Evolutionary conservation across 2,797 vertebrate genomes (phyloP).

Genomic region (Ceryle rudis): DNA sequence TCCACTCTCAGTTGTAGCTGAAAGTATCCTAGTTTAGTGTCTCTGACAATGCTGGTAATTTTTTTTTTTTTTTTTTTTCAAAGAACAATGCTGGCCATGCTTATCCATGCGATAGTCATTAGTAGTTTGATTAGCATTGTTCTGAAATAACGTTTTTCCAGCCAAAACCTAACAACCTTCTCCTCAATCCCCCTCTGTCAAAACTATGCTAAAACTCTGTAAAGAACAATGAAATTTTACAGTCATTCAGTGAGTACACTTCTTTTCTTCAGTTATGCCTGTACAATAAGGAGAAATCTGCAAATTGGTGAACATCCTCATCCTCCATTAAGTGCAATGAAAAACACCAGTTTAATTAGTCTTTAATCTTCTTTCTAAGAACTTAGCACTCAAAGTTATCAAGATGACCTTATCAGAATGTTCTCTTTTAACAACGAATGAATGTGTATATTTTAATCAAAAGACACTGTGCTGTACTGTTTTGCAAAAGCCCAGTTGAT

Average conservation of each 20-base stretch:
- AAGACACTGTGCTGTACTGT: neutral
- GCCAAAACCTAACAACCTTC: constrained; percentile 36
- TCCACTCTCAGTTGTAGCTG: neutral
- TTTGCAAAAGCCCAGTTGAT: neutral
- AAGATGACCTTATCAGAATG: neutral
- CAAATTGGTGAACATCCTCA: neutral
- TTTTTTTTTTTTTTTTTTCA: neutral
- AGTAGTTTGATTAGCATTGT: constrained; percentile 57
- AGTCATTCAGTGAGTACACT: neutral
- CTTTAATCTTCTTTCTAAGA: neutral
- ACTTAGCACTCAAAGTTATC: neutral
- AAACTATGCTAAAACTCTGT: constrained; percentile 13
- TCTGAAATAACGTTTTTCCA: neutral
- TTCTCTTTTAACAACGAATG: neutral
- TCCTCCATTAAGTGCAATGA: neutral
- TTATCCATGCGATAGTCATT: constrained; percentile 27
- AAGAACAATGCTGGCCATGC: constrained; percentile 56
- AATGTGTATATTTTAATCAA: neutral
- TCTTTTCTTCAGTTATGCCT: neutral
- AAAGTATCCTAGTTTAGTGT: neutral
- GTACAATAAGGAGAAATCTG: neutral
- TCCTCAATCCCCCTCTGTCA: neutral
- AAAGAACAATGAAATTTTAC: constrained; percentile 4
- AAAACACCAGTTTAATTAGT: neutral
- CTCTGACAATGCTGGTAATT: constrained; percentile 21